phyloP scores from a whole-genome alignment of 2,797 vertebrate genomes.

The Iguana delicatissima region DNA sequence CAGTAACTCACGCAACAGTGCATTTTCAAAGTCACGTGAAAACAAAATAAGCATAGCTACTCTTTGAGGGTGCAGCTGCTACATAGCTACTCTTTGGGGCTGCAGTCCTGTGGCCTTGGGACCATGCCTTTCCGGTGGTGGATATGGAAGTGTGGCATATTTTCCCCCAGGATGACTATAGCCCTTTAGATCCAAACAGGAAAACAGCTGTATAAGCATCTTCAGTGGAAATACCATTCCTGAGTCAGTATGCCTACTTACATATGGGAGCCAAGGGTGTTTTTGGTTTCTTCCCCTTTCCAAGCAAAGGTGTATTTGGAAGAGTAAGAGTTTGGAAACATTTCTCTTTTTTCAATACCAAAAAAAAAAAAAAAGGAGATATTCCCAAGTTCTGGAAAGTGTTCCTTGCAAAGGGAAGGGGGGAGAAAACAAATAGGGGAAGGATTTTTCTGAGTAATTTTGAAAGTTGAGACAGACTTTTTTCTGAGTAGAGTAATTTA shows the following conservation, averaged over 20 bases:
- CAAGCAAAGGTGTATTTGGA: neutral
- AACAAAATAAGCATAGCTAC: too few species aligned
- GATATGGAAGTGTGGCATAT: neutral
- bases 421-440: neutral
- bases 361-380: too few species aligned
- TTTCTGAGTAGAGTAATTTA: neutral
- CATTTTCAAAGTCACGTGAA: too few species aligned
- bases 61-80: too few species aligned
- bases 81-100: too few species aligned
- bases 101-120: too few species aligned
- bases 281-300: neutral
- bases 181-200: neutral
- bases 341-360: too few species aligned
- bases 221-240: neutral
- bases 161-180: neutral
- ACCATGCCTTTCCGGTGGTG: neutral
- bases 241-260: neutral
- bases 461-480: neutral
- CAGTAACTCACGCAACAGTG: too few species aligned
- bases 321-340: too few species aligned
- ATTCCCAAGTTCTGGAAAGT: too few species aligned
- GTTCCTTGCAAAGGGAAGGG: too few species aligned
- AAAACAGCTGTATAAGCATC: neutral
- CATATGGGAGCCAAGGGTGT: neutral
- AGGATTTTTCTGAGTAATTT: neutral